A percentile compares a stretch with the other conserved stretches of the same genome.
Evolutionary conservation across 2,113 vertebrate genomes (phyloP).

Genomic region (Scophthalmus maximus): DNA sequence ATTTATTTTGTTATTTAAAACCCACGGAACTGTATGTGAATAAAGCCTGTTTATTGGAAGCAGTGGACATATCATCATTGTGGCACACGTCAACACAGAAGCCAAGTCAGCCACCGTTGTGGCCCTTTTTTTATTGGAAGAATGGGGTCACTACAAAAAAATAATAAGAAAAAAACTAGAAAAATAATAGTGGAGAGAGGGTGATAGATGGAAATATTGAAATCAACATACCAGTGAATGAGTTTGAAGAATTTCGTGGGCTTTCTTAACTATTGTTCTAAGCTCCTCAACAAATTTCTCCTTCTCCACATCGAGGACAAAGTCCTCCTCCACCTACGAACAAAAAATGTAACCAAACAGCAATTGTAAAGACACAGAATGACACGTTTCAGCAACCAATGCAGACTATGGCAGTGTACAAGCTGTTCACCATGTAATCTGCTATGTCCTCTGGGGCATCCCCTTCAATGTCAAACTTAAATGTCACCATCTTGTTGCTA

Average conservation of each 20-base stretch:
- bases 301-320: constrained; percentile 90
- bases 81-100: too few species aligned
- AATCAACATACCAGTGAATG: constrained; percentile 73
- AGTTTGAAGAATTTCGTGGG: constrained; percentile 86
- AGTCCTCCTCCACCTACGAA: constrained; percentile 90
- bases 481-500: constrained; percentile 96
- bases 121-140: too few species aligned
- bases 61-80: too few species aligned
- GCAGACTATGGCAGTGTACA: background rate
- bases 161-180: background rate
- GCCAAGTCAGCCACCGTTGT: too few species aligned
- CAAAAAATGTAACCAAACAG: constrained; percentile 34
- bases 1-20: too few species aligned
- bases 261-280: constrained; percentile 85
- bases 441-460: constrained; percentile 93
- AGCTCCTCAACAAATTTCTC: constrained; percentile 91
- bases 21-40: too few species aligned
- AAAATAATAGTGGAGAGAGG: background rate
- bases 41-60: too few species aligned
- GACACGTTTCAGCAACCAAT: background rate
- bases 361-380: background rate
- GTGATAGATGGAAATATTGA: background rate
- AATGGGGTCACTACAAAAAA: too few species aligned
- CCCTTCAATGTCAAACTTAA: constrained; percentile 94
- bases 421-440: constrained; percentile 88